Evolutionary conservation across 1,140 invertebrate genomes (phyloP).

Genomic region (Thaumatotibia leucotreta): DNA sequence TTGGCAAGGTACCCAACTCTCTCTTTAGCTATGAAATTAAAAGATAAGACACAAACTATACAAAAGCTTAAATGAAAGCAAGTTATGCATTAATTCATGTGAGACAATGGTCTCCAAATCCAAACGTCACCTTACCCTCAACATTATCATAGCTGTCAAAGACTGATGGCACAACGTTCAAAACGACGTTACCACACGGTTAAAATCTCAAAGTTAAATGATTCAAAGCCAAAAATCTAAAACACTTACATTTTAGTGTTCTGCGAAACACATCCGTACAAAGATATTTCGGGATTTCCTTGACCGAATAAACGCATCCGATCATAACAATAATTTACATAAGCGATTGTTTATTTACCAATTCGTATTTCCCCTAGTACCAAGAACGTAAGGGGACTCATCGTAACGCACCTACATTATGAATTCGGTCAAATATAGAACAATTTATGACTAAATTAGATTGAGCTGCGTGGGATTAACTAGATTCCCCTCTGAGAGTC

Average conservation of each 20-base stretch:
- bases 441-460: conserved; percentile 2
- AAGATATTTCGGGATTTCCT: neutral
- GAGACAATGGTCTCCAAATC: no score
- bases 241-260: neutral
- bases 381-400: neutral
- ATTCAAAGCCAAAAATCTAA: neutral
- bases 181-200: no score
- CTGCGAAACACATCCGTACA: neutral
- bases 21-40: no score
- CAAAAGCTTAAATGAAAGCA: no score
- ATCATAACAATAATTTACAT: neutral
- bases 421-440: conserved; percentile 6
- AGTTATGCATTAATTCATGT: no score
- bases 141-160: no score
- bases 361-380: neutral
- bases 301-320: neutral
- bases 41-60: no score
- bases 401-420: neutral
- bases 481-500: neutral
- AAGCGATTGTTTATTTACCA: neutral
- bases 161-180: no score
- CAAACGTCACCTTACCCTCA: no score
- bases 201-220: neutral
- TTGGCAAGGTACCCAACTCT: no score
- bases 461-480: conserved; percentile 10